Evolutionary conservation across 2,113 vertebrate species (phyloP), one percentile per base, ranked within the genome.

Genomic region (Puma concolor): DNA sequence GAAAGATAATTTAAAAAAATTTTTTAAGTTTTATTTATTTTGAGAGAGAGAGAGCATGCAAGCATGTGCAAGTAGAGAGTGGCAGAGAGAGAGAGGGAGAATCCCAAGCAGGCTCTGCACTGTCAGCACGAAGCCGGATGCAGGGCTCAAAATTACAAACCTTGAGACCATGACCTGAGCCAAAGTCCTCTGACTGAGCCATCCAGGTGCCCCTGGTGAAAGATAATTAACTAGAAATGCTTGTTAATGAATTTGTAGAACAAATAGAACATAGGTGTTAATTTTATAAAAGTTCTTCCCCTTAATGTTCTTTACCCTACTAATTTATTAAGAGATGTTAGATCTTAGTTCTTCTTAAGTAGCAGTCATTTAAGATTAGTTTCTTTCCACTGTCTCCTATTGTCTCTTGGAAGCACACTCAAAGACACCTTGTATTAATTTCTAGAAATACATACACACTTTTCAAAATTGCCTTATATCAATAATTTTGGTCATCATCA

Each of bases 181-280:
- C 57, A 23, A 60, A 60, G 57, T 60, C 21, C 2, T 60, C 21
- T 60, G 57, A 60, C 8, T 60, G 57, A 60, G 57, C 57, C 57
- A 60, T 21, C 21, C 57, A 60, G 57, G 57, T 21, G 21, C 57
- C 57, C 19, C 8, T 44, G 36, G 6, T 77, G 60, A 95, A 77
- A 80, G 54, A 71, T 54, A 80, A 36, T 91, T 66, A 95, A 69
- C 14, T 88, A 74, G n/a, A 87, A 96, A 88, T 81, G 80, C 63
- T 81, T 95, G 2, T 79, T 95, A 69, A 77, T 71, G 41, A 16
- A 80, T 67, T 83, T 92, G 57, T 64, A 87, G 31, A 89, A 89
- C 83, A 76, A 90, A 38, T 84, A 11, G 52, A 72, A 80, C 83
- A 41, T 63, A 25, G 15, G 6, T 48, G 23, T 71, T 74, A 72